These are phyloP conservation scores for Altica lythri DNA, from an alignment of 2,888 invertebrate genomes.

Conservation along the genomic window DNA sequence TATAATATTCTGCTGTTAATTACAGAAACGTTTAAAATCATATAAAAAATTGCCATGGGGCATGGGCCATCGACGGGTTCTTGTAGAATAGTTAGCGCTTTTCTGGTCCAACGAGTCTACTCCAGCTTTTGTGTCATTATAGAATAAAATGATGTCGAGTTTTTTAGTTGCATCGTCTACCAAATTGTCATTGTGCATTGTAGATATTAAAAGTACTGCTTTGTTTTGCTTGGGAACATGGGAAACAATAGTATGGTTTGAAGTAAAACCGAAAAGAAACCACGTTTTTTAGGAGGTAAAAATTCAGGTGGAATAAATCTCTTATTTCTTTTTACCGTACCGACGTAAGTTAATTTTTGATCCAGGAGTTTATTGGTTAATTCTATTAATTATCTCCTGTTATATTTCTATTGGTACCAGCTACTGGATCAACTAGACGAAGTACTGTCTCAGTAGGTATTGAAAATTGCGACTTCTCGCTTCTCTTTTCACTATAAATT, in stretches of 20 bases:
- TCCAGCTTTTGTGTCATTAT: conserved; percentile 38
- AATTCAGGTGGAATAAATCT: background rate
- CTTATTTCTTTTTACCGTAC: conserved; percentile 32
- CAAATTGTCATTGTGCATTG: conserved; percentile 32
- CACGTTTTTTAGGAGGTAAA: background rate
- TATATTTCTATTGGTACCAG: conserved; percentile 18
- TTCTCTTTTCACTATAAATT: background rate
- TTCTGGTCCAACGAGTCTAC: conserved; percentile 35
- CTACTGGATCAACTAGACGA: background rate
- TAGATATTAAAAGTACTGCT: conserved; percentile 32
- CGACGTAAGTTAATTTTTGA: conserved; percentile 32
- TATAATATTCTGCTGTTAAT: background rate
- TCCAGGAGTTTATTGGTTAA: conserved; percentile 17
- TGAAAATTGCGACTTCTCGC: background rate
- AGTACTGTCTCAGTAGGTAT: background rate
- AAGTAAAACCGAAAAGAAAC: background rate
- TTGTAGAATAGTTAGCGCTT: conserved; percentile 34
- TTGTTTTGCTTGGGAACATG: conserved; percentile 11
- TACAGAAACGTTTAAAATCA: conserved; percentile 16
- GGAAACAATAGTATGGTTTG: background rate
- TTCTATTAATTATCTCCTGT: conserved; percentile 30
- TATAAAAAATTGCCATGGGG: conserved; percentile 35
- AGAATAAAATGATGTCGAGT: conserved; percentile 35
- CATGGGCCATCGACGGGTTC: no score
- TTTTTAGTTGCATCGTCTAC: conserved; percentile 26